Conservation (phyloP, 2,113 vertebrate species). For the Gymnogyps californianus region DNA sequence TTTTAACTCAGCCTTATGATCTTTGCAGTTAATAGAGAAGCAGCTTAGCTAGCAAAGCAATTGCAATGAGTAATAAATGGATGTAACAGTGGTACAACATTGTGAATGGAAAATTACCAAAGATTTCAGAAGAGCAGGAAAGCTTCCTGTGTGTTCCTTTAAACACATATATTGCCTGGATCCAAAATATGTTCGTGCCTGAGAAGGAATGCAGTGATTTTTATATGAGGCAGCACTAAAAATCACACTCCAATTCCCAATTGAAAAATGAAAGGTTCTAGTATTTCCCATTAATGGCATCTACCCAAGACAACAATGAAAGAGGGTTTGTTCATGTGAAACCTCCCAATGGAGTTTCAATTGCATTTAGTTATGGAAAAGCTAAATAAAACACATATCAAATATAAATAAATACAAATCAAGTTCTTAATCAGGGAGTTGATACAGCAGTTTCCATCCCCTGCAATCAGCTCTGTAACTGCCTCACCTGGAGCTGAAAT, state of each 20-base stretch:
- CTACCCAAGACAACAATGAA: neutral
- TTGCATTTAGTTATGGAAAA: conserved; percentile 22
- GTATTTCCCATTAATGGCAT: neutral
- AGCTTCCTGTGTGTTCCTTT: neutral
- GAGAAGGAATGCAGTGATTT: conserved; percentile 9
- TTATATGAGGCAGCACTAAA: neutral
- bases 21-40: neutral
- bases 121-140: neutral
- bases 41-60: neutral
- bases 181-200: neutral
- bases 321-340: neutral
- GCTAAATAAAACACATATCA: conserved; percentile 42
- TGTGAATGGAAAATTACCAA: conserved; percentile 20
- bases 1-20: neutral
- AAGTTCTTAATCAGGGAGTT: conserved; percentile 45
- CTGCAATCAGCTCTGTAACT: conserved; percentile 62
- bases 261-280: conserved; percentile 1
- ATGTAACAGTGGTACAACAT: neutral
- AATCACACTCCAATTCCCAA: neutral
- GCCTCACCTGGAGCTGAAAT: conserved; percentile 38
- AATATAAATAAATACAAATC: conserved; percentile 60
- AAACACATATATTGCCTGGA: neutral
- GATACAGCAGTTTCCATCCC: conserved; percentile 19
- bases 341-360: neutral
- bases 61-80: neutral